phyloP scores from a whole-genome alignment of 2,888 invertebrate genomes.

The Nesidiocoris tenuis region DNA sequence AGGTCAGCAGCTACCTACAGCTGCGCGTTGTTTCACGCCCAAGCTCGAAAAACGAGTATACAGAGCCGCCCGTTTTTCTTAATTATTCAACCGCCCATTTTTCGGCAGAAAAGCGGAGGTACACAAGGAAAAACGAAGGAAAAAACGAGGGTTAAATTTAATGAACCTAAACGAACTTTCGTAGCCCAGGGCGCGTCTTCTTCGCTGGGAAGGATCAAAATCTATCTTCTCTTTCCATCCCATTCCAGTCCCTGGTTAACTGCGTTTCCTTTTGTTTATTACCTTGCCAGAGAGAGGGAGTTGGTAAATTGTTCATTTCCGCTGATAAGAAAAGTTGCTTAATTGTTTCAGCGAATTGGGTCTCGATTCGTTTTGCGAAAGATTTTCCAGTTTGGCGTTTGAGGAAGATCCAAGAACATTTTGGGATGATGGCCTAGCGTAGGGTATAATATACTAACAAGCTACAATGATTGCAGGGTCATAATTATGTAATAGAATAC shows the following conservation, averaged over 20 bases:
- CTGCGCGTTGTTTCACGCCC: not conserved
- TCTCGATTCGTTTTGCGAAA: not conserved
- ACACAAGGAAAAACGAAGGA: not conserved
- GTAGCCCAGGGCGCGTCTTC: not conserved
- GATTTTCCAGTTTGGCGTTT: not conserved
- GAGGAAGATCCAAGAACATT: too few relatives aligned
- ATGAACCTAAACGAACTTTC: slow-evolving; percentile 32
- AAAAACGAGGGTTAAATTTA: slow-evolving; percentile 31
- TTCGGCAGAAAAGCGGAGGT: not conserved
- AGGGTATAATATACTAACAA: too few relatives aligned
- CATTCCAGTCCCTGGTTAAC: not conserved
- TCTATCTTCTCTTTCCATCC: not conserved
- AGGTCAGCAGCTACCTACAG: not conserved
- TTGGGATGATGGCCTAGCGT: too few relatives aligned
- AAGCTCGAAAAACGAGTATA: not conserved
- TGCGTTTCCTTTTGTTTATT: not conserved
- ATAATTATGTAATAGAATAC: too few relatives aligned
- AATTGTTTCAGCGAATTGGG: not conserved
- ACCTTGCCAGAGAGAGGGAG: not conserved
- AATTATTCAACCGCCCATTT: not conserved
- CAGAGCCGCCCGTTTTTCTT: not conserved
- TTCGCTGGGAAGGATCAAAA: not conserved
- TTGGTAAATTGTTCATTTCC: not conserved
- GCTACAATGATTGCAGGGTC: too few relatives aligned
- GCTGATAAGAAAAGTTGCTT: not conserved